Evolutionary conservation across 2,888 invertebrate species (phyloP).

Genomic region (Panzeria rudis): DNA sequence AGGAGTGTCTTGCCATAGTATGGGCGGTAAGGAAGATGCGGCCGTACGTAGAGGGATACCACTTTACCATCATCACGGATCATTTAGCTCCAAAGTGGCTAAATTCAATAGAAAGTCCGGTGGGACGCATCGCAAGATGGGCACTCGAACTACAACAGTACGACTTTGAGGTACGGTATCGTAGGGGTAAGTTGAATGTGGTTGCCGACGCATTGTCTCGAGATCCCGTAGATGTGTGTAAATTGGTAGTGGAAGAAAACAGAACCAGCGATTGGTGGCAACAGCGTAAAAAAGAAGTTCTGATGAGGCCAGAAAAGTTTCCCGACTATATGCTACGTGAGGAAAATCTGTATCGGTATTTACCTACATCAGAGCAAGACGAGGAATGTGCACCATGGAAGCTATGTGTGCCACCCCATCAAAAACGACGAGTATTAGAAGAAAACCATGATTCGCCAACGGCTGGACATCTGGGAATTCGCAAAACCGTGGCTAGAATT

Average conservation of each 20-base stretch:
- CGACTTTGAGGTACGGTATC: neutral
- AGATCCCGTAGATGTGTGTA: neutral
- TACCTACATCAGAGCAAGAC: neutral
- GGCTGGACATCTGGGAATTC: neutral
- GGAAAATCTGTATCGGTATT: neutral
- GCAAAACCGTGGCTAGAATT: neutral
- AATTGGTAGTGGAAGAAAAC: neutral
- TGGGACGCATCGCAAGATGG: neutral
- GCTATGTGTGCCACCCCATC: neutral
- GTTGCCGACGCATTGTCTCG: neutral
- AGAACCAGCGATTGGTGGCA: neutral
- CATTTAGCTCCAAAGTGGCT: neutral
- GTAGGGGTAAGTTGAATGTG: neutral
- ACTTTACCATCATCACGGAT: neutral
- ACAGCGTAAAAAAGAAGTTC: neutral
- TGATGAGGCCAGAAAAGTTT: neutral
- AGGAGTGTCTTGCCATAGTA: conserved; percentile 6
- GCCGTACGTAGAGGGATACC: conserved; percentile 1
- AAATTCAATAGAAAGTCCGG: neutral
- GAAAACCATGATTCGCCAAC: conserved; percentile 8
- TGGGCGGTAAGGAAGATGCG: neutral
- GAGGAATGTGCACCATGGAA: conserved; percentile 4
- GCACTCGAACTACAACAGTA: neutral
- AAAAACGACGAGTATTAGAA: neutral
- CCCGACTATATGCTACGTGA: neutral